Conservation (phyloP, 2,888 invertebrate genomes). For the Eristalis tenax region DNA sequence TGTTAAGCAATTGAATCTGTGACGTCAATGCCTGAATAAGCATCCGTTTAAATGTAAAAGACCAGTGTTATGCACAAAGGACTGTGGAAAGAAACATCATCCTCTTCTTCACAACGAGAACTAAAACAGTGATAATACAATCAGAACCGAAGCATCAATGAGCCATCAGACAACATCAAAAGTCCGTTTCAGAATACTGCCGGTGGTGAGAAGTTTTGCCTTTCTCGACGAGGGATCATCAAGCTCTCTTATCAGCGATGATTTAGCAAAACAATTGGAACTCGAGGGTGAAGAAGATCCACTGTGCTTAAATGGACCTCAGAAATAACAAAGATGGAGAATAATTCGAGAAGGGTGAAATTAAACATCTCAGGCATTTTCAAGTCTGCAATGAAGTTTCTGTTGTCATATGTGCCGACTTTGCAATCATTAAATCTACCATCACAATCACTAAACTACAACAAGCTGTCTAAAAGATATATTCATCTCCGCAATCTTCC, state of each 20-base stretch:
- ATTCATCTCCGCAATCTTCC: background rate
- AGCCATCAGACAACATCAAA: background rate
- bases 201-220: background rate
- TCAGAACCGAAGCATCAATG: background rate
- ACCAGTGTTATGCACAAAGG: background rate
- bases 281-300: background rate
- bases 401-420: background rate
- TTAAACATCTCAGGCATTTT: background rate
- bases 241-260: conserved; percentile 2
- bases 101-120: background rate
- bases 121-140: background rate
- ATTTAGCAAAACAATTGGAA: conserved; percentile 8
- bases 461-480: background rate
- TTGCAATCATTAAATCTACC: background rate
- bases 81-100: conserved; percentile 16
- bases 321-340: conserved; percentile 1
- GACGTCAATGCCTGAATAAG: conserved; percentile 6
- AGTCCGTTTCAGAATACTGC: background rate
- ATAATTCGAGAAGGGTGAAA: background rate
- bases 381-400: background rate
- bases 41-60: background rate
- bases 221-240: conserved; percentile 21
- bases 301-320: conserved; percentile 30
- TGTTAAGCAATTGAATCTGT: conserved; percentile 1
- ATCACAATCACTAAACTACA: background rate